These are phyloP conservation scores for Baryphthengus martii DNA, from an alignment of 2,113 vertebrate species.

Conservation along the genomic window DNA sequence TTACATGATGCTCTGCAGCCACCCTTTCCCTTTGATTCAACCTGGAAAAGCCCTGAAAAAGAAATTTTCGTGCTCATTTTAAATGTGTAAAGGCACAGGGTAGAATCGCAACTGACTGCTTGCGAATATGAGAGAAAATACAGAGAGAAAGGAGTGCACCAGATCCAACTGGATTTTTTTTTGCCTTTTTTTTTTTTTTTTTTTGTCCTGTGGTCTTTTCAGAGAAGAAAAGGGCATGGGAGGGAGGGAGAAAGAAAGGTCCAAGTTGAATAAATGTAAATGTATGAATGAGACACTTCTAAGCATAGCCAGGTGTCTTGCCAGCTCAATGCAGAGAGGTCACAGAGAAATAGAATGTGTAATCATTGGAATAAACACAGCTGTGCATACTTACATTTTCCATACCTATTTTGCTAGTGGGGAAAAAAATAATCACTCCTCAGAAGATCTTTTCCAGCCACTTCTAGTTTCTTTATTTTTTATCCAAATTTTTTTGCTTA, in stretches of 20 bases:
- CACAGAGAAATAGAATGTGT: conserved; percentile 66
- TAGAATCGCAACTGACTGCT: neutral
- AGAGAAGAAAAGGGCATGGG: conserved; percentile 28
- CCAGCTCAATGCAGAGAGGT: conserved; percentile 63
- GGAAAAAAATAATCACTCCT: conserved; percentile 11
- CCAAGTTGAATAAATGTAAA: conserved; percentile 51
- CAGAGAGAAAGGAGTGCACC: neutral
- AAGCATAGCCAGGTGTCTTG: conserved; percentile 69
- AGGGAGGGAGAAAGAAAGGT: conserved; percentile 39
- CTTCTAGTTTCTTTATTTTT: conserved; percentile 12
- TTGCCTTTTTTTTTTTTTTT: neutral
- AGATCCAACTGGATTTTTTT: neutral
- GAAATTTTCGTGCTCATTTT: neutral
- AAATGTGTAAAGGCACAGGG: neutral
- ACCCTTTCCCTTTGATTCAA: neutral
- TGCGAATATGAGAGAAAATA: neutral
- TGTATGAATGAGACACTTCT: conserved; percentile 57
- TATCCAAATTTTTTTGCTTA: neutral
- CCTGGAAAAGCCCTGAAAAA: neutral
- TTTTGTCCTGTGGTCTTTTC: neutral
- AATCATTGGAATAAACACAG: conserved; percentile 74
- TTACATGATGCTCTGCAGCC: neutral
- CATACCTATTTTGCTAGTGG: conserved; percentile 55
- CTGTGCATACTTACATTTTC: conserved; percentile 67
- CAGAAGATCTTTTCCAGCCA: conserved; percentile 40